Conservation (phyloP, 2,888 invertebrate species). For the Dromius quadrimaculatus region DNA sequence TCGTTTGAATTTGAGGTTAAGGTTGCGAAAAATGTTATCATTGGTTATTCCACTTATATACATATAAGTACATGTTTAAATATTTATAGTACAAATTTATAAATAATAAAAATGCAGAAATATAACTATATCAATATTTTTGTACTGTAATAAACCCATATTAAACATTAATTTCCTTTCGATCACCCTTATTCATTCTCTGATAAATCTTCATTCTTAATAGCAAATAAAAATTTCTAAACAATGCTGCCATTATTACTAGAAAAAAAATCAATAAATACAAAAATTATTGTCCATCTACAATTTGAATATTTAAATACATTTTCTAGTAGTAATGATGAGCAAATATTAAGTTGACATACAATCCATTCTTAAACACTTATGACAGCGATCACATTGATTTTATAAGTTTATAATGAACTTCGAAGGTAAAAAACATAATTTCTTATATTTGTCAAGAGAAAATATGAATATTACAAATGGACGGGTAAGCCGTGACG, state of each 20-base stretch:
- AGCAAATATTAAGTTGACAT: constrained; percentile 34
- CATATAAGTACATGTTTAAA: constrained; percentile 40
- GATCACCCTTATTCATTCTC: constrained; percentile 18
- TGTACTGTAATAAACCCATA: constrained; percentile 49
- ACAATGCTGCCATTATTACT: constrained; percentile 25
- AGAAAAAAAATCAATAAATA: constrained; percentile 24
- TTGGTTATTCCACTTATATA: constrained; percentile 21
- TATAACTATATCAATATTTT: constrained; percentile 39
- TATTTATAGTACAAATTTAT: constrained; percentile 42
- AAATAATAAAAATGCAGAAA: constrained; percentile 41
- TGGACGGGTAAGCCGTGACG: no score
- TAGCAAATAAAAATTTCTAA: constrained; percentile 32
- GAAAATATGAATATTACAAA: constrained; percentile 2
- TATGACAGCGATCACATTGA: constrained; percentile 47
- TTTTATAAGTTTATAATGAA: constrained; percentile 38
- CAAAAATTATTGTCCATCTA: constrained; percentile 33
- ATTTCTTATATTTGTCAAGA: constrained; percentile 30
- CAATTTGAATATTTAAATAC: background rate
- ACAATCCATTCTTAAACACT: constrained; percentile 46
- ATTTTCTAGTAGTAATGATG: constrained; percentile 25
- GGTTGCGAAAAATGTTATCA: constrained; percentile 11
- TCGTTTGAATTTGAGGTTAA: constrained; percentile 12
- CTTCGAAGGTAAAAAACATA: constrained; percentile 48
- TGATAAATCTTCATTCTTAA: constrained; percentile 9
- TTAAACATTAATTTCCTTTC: constrained; percentile 28